Base-by-base conservation (phyloP, 1,140 invertebrate genomes). In the Musca vetustissima region DNA sequence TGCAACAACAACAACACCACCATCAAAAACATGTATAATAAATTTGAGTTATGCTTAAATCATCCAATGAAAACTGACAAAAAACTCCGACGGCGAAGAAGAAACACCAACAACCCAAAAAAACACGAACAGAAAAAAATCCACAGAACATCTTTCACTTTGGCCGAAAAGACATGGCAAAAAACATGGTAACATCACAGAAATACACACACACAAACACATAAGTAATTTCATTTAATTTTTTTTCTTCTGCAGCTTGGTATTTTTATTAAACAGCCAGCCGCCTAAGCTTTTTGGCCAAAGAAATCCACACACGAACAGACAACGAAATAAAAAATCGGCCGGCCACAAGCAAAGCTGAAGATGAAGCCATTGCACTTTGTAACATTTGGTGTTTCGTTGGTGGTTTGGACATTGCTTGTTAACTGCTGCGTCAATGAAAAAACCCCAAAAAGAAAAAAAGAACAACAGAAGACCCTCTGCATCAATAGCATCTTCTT, bases 71-170 rank as follows among this genome's bases (percentile, higher is more conserved):
- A 43, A 22, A 48, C 14, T 21, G 22, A 50, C 48, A 65, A 65
- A 19, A 22, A 49, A n/a, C n/a, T n/a, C n/a, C n/a, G n/a, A n/a
- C n/a, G n/a, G n/a, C n/a, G n/a, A n/a, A n/a, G n/a, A n/a, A n/a
- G n/a, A n/a, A 65, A 24, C 43, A 49, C n/a, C 19, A 49, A 67
- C 52, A 66, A 28, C n/a, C 49, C 25, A 66, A 66, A 50, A 53
- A 52, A 52, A n/a, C 19, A 66, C 28, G 3, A 48, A 48, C 21
- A 66, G 0, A 14, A 49, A 66, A 66, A 28, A 49, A 32, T 14
- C 19, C 24, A 13, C 25, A 67, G 48, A 67, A 67, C 65, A 67
- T 67, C 65, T 67, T 67, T 67, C 65, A 67, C 65, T 67, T 28
- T 64, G 15, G 36, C n/a, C 9, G n/a, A 36, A n/a, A 17, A 21